Base-by-base conservation (phyloP, 2,888 invertebrate species). In the Linnaemya tessellans region DNA sequence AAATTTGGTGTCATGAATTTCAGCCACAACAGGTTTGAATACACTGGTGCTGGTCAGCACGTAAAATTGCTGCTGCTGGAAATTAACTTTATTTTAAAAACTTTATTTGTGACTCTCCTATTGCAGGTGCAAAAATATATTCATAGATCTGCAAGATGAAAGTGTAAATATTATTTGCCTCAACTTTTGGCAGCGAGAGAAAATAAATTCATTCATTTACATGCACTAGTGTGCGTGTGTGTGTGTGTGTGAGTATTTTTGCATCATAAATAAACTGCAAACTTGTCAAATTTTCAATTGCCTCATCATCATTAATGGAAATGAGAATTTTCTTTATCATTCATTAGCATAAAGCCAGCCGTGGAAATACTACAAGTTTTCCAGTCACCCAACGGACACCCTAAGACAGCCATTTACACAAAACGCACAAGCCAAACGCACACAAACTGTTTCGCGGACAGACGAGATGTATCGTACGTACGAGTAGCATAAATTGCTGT, bases 241-340 rank as follows among this genome's bases (percentile, higher is more conserved):
- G 20, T 20, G 10, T 22, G 11, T 7, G n/a, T n/a, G 15, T 58
- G 41, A 56, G 60, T 60, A n/a, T n/a, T n/a, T n/a, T n/a, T n/a
- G 49, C 35, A 20, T 30, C n/a, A 71, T 30, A 25, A 64, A 41
- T 67, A 51, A 41, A 49, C 51, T 68, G 49, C 49, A 41, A 68
- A 49, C 51, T 38, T 73, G 60, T 60, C 62, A 79, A 60, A 70
- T 20, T 62, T 70, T 70, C 58, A 58, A 60, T 51, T 67, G 56
- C 58, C 49, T 67, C 58, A 49, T 60, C 60, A 62, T 60, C 41
- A 60, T n/a, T 43, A 54, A 41, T 54, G 46, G 35, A 46, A 56
- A 30, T 56, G 56, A 65, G 35, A n/a, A n/a, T 74, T 74, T 74
- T 51, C 62, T 41, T 74, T n/a, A 38, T 22, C 22, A 51, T 62